phyloP scores from a whole-genome alignment of 92 coral and sea anemone genomes.

The Siderastrea radians region DNA sequence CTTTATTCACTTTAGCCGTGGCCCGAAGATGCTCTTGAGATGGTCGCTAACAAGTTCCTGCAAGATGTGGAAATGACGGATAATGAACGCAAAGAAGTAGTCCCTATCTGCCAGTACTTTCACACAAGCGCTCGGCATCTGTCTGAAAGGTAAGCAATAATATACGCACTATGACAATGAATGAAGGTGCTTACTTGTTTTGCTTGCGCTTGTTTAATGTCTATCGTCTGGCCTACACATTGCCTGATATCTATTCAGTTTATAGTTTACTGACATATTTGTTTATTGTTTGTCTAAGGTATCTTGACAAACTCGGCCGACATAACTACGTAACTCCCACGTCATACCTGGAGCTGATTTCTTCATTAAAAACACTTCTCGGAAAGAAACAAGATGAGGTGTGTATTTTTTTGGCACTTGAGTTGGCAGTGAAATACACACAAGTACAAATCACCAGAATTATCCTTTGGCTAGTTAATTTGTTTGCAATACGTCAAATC shows the following conservation, averaged over 20 bases:
- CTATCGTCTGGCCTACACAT: too few species aligned
- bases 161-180: too few species aligned
- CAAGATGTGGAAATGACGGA: slow-evolving; percentile 92
- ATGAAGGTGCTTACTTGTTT: too few species aligned
- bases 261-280: background rate
- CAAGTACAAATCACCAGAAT: too few species aligned
- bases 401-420: background rate
- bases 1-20: slow-evolving; percentile 75
- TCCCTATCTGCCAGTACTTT: slow-evolving; percentile 92
- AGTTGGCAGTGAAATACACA: too few species aligned
- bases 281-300: slow-evolving; percentile 51
- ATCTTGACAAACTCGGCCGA: slow-evolving; percentile 94
- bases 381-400: slow-evolving; percentile 98
- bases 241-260: background rate
- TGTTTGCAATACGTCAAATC: too few species aligned
- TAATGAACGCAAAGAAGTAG: slow-evolving; percentile 93
- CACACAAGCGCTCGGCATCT: slow-evolving; percentile 97
- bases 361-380: slow-evolving; percentile 92
- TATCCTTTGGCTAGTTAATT: too few species aligned
- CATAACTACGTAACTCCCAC: slow-evolving; percentile 99
- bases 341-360: slow-evolving; percentile 97
- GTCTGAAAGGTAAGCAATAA: slow-evolving; percentile 87
- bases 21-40: slow-evolving; percentile 99
- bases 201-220: background rate
- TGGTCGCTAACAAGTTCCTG: slow-evolving; percentile 99